phyloP scores from a whole-genome alignment of 1,140 invertebrate genomes.

The Latrodectus geometricus region DNA sequence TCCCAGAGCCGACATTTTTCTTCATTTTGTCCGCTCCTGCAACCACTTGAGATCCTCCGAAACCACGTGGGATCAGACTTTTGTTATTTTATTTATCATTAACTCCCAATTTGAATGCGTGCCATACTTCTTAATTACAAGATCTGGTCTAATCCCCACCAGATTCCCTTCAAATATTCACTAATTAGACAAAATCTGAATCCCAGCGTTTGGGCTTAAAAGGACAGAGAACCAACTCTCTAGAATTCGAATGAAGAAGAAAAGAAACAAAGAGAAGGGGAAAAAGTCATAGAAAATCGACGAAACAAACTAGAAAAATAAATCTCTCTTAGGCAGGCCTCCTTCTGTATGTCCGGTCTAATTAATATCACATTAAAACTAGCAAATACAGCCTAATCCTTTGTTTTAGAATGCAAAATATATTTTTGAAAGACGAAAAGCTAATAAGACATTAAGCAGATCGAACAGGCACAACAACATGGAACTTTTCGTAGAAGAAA shows the following conservation, averaged over 20 bases:
- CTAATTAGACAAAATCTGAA: conserved; percentile 63
- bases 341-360: conserved; percentile 47
- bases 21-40: conserved; percentile 36
- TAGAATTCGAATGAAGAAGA: conserved; percentile 21
- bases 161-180: conserved; percentile 61
- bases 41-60: conserved; percentile 22
- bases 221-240: conserved; percentile 44
- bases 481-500: neutral
- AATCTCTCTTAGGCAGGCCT: conserved; percentile 50
- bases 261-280: conserved; percentile 33
- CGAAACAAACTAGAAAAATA: conserved; percentile 5
- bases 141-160: conserved; percentile 49
- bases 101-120: neutral
- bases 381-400: conserved; percentile 57
- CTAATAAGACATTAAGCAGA: conserved; percentile 45
- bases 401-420: conserved; percentile 37
- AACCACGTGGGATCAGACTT: conserved; percentile 40
- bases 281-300: conserved; percentile 26
- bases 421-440: conserved; percentile 32
- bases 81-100: conserved; percentile 1
- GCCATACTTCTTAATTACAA: conserved; percentile 62
- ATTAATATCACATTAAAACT: conserved; percentile 62
- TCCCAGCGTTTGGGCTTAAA: conserved; percentile 53
- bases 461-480: neutral
- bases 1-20: conserved; percentile 55